Evolutionary conservation across 2,888 invertebrate genomes (phyloP).

Genomic region (Helleia helle): DNA sequence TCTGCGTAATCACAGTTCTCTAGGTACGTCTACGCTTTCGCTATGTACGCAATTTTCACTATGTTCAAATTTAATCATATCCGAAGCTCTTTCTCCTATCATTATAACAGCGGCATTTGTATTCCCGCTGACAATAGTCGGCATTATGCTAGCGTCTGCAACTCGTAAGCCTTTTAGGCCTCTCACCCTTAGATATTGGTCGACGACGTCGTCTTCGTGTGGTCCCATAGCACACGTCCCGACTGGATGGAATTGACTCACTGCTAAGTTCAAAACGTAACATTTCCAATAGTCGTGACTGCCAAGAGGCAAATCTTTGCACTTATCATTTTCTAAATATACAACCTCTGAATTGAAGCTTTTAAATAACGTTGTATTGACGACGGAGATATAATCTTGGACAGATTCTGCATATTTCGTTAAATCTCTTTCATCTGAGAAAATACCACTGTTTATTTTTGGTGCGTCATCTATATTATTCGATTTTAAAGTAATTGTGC

Average conservation of each 20-base stretch:
- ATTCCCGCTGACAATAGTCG: slow-evolving; percentile 73
- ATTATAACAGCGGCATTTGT: slow-evolving; percentile 75
- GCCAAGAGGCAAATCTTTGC: slow-evolving; percentile 28
- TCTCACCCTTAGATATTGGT: slow-evolving; percentile 46
- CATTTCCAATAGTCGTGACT: slow-evolving; percentile 44
- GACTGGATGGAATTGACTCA: slow-evolving; percentile 33
- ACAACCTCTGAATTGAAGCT: slow-evolving; percentile 23
- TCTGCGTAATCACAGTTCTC: too few relatives aligned
- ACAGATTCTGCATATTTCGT: slow-evolving; percentile 25
- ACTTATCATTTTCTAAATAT: slow-evolving; percentile 29
- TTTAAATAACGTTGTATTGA: slow-evolving; percentile 26
- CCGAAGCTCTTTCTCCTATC: slow-evolving; percentile 76
- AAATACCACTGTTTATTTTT: slow-evolving; percentile 31
- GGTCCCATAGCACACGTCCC: slow-evolving; percentile 46
- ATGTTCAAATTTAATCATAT: slow-evolving; percentile 64
- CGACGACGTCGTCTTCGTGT: slow-evolving; percentile 33
- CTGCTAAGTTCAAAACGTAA: slow-evolving; percentile 32
- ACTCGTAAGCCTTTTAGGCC: slow-evolving; percentile 73
- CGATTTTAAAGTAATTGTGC: slow-evolving; percentile 31
- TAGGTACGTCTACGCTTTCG: too few relatives aligned
- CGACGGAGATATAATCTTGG: slow-evolving; percentile 24
- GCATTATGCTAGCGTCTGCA: slow-evolving; percentile 78
- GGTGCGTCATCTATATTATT: slow-evolving; percentile 31
- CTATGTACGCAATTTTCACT: too few relatives aligned
- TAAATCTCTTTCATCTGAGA: slow-evolving; percentile 28